These are phyloP conservation scores for Theretra japonica DNA, from an alignment of 2,888 invertebrate genomes.

Conservation along the genomic window DNA sequence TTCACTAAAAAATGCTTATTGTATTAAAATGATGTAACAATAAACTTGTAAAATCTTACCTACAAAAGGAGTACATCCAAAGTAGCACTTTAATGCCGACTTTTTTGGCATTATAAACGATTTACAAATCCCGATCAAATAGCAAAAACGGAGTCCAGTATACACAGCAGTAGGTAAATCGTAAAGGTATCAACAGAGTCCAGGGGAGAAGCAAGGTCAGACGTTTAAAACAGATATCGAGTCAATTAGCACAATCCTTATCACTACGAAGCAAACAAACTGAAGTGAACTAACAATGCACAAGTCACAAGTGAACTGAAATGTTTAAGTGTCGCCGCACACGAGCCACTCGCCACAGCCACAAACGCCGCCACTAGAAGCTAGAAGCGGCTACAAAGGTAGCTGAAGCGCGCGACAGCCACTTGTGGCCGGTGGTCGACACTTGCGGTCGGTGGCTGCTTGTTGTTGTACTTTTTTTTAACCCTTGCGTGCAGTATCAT, in stretches of 20 bases:
- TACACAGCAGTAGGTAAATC: background rate
- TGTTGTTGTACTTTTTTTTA: slow-evolving; percentile 35
- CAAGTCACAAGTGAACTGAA: too few relatives aligned
- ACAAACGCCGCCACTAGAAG: slow-evolving; percentile 42
- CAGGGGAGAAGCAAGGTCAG: background rate
- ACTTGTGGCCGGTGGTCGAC: slow-evolving; percentile 42
- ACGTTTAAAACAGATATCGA: background rate
- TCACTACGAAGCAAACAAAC: background rate
- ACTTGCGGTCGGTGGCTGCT: slow-evolving; percentile 40
- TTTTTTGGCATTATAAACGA: background rate
- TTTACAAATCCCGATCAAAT: background rate
- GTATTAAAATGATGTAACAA: background rate
- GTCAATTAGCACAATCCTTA: too few relatives aligned
- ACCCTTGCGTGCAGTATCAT: slow-evolving; percentile 37
- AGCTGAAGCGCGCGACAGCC: slow-evolving; percentile 47
- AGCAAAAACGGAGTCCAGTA: background rate
- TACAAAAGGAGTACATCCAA: background rate
- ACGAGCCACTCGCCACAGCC: slow-evolving; percentile 29
- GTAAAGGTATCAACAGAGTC: background rate
- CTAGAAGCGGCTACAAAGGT: slow-evolving; percentile 43
- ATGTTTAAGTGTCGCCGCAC: slow-evolving; percentile 18
- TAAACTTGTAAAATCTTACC: background rate
- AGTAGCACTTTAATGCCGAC: background rate
- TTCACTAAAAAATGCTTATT: background rate
- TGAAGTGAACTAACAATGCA: too few relatives aligned